Conservation (phyloP, 2,888 invertebrate species). For the Papilio protenor region DNA sequence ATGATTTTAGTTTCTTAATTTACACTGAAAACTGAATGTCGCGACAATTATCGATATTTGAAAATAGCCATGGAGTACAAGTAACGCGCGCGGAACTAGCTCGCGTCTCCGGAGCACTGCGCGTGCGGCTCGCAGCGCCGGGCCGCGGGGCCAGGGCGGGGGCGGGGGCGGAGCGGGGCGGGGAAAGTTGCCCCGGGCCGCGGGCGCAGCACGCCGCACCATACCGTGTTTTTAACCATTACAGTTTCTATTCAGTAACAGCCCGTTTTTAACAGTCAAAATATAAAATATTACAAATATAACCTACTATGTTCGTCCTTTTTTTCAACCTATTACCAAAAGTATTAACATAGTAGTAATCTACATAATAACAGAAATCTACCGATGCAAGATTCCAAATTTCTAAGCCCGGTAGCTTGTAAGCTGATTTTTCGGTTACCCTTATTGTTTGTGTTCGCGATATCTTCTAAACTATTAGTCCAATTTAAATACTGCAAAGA, state of each 20-base stretch:
- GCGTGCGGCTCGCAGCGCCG: neutral
- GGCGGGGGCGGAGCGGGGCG: neutral
- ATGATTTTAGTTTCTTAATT: constrained; percentile 30
- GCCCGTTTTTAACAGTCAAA: neutral
- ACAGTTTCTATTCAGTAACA: constrained; percentile 16
- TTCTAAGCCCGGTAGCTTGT: too few relatives aligned
- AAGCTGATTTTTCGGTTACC: too few relatives aligned
- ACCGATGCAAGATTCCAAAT: too few relatives aligned
- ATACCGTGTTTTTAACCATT: constrained; percentile 49
- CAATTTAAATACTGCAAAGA: too few relatives aligned
- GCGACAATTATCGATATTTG: constrained; percentile 45
- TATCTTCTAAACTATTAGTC: too few relatives aligned
- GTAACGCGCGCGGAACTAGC: neutral
- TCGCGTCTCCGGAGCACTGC: neutral
- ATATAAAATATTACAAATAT: too few relatives aligned
- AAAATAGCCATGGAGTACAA: constrained; percentile 43
- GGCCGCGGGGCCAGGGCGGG: neutral
- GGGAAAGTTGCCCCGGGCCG: neutral
- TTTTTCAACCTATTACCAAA: too few relatives aligned
- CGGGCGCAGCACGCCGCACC: neutral
- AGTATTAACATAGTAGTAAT: too few relatives aligned
- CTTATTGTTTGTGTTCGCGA: too few relatives aligned
- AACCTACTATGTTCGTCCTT: too few relatives aligned
- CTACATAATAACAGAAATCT: too few relatives aligned
- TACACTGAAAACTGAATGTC: constrained; percentile 6